Base-by-base conservation (phyloP, 1,140 invertebrate species). In the Camponotus pennsylvanicus region DNA sequence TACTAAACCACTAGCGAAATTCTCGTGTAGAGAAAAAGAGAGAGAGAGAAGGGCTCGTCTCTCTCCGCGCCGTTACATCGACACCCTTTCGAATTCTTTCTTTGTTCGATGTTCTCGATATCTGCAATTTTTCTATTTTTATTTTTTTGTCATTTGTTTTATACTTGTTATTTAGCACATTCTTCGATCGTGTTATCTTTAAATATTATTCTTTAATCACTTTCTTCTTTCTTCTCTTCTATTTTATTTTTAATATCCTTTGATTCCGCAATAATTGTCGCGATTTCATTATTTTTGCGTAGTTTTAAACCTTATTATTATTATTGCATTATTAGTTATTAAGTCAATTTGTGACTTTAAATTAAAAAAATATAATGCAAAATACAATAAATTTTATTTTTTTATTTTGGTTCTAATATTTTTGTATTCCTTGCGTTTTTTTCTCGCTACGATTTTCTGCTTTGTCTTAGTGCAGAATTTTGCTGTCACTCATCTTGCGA, bases 1-100 rank as follows among this genome's bases (percentile, higher is more conserved):
- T 88, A 79, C 90, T 89, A 57, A 85, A 87, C 84, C 87, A 89
- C 66, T 84, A 61, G 73, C 66, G 70, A 86, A 79, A 71, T 77
- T 79, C 63, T 85, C 37, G 45, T 75, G 66, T 61, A 86, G 66
- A 88, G 40, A 77, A 27, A 6, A 18, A 49, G 66, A 34, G 49
- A 52, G 4, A 1, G 27, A 1, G 27, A 52, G 49, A 52, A 52
- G 49, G 15, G 49, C 49, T 18, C 11, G 77, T 86, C 75, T 86
- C 75, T 66, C 82, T 67, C 59, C 45, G 40, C 61, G 63, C 78
- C 66, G 45, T 78, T 77, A 55, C 87, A 66, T 69, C 61, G 59
- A 85, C 75, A 40, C 45, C 32, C 32, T 5, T 52, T 55, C 21
- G 37, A 63, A 76, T 45, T 32, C n/a, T 55, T 40, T 70, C 69